Base-by-base conservation (phyloP, 2,113 vertebrate genomes). In the Cnemophilus loriae region DNA sequence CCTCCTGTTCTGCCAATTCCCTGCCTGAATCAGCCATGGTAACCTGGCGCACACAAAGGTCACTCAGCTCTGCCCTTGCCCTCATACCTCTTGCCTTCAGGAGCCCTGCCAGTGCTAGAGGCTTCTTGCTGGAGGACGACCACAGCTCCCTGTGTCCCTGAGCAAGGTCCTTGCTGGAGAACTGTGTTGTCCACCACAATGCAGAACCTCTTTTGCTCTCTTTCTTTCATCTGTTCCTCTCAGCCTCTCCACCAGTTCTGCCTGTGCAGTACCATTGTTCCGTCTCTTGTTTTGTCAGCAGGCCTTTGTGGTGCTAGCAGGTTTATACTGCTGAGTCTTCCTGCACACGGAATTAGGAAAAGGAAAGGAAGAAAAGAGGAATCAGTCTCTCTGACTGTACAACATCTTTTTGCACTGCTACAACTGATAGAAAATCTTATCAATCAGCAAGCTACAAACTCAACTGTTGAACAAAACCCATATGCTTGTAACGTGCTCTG, bases 231-330 rank as follows among this genome's bases (percentile, higher is more conserved):
- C 18, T 33, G 6, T 17, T 81, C 30, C 53, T 80, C 35, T 42
- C 67, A 79, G 19, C 13, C 26, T 33, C 64, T 89, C 22, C 6
- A 7, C 15, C 56, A 78, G 15, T 57, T 39, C 53, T 59, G 14
- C 2, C 0, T 61, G 18, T 64, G 41, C 41, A 86, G 7, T 69
- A 16, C n/a, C 35, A 53, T 39, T 73, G 20, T 7, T 86, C 56
- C 63, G 3, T 42, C 47, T 55, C 67, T 76, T 68, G 19, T 35
- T 39, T 42, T 52, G 18, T 37, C 63, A 68, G 37, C 15, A 20
- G 10, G 22, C 13, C 50, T 49, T 19, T 2, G 3, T 0, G 0
- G n/a, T 30, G 15, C 37, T 39, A 61, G 27, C 24, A 65, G 73
- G 35, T 15, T 65, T 33, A 7, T 24, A 13, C 20, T 77, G 37